Evolutionary conservation across 1,140 invertebrate species (phyloP).

Genomic region (Heliconius hermathena): DNA sequence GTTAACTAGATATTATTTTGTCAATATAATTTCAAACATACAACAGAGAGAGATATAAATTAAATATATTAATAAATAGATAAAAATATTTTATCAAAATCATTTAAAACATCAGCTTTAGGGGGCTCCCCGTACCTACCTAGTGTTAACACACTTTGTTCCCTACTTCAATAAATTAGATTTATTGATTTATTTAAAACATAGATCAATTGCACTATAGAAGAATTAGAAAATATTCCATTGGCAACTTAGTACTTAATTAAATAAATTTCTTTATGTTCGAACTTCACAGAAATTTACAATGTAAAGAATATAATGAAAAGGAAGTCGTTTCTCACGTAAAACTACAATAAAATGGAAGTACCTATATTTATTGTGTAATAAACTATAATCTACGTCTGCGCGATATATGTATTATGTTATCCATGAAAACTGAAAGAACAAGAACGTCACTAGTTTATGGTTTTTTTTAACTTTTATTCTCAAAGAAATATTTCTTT

Average conservation of each 20-base stretch:
- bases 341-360: background rate
- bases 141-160: too few species aligned
- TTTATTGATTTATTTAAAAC: too few species aligned
- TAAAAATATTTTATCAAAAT: too few species aligned
- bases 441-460: background rate
- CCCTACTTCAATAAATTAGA: too few species aligned
- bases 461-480: too few species aligned
- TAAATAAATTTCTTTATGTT: background rate
- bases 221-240: background rate
- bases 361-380: background rate
- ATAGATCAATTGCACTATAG: background rate
- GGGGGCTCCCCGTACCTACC: too few species aligned
- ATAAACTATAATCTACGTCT: background rate
- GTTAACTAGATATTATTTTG: background rate
- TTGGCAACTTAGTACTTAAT: background rate
- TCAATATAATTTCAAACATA: background rate
- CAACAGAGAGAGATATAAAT: background rate
- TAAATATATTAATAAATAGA: too few species aligned
- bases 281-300: background rate
- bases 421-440: background rate
- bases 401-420: background rate
- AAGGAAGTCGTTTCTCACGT: slow-evolving; percentile 6
- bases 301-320: background rate
- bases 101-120: too few species aligned
- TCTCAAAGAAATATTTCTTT: too few species aligned